Evolutionary conservation across 2,797 vertebrate species (phyloP).

Genomic region (Sandelia bainsii): DNA sequence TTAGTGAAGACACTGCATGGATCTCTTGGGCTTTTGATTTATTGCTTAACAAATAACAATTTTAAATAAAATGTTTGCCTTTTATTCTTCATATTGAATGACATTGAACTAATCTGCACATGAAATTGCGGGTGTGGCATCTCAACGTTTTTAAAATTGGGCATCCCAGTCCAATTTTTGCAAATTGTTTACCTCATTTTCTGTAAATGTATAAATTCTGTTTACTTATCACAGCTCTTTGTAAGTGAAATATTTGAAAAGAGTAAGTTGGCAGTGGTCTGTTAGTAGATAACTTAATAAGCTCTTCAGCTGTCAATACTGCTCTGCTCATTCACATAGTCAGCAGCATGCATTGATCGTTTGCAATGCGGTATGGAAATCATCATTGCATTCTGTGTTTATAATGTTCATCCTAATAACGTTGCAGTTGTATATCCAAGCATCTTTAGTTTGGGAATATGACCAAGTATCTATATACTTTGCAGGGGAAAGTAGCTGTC

Average conservation of each 20-base stretch:
- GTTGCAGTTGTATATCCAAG: too few relatives aligned
- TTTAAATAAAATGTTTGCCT: neutral
- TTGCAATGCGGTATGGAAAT: conserved; percentile 49
- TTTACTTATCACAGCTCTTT: conserved; percentile 3
- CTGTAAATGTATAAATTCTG: neutral
- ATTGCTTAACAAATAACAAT: neutral
- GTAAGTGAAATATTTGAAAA: conserved; percentile 11
- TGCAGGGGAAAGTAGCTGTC: neutral
- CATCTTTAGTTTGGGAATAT: too few relatives aligned
- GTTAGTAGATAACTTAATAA: conserved; percentile 33
- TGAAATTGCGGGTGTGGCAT: neutral
- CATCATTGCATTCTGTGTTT: neutral
- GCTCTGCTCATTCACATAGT: conserved; percentile 35
- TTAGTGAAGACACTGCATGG: neutral
- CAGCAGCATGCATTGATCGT: conserved; percentile 3
- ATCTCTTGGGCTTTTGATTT: neutral
- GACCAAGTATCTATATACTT: neutral
- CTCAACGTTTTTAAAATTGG: too few relatives aligned
- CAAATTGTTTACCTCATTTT: neutral
- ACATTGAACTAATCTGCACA: neutral
- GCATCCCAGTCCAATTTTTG: too few relatives aligned
- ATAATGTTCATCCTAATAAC: neutral
- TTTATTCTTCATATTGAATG: neutral
- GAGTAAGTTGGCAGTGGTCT: conserved; percentile 7
- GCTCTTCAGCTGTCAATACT: conserved; percentile 11